A percentile compares a stretch with the other conserved stretches of the same genome.
These are phyloP conservation scores for Pristionchus fissidentatus DNA, from an alignment of 2,888 invertebrate genomes.

Conservation along the genomic window DNA sequence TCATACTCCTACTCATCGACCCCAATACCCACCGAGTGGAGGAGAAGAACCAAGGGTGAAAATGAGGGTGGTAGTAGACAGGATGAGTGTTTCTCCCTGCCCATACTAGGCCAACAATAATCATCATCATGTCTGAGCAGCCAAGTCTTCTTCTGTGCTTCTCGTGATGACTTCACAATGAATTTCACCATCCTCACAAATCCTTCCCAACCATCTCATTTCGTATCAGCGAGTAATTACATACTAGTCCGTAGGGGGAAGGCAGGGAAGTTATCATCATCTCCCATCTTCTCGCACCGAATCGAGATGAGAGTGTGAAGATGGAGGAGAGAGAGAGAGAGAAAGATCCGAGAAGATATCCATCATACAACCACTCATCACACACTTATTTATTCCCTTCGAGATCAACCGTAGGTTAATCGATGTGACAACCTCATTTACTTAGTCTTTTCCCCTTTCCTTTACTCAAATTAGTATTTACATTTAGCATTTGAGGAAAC, in stretches of 20 bases:
- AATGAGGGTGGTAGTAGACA: background rate
- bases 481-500: too few species aligned
- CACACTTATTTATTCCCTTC: background rate
- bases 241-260: background rate
- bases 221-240: background rate
- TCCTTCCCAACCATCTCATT: background rate
- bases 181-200: too few species aligned
- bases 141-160: too few species aligned
- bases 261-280: slow-evolving; percentile 3
- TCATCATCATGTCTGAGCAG: background rate
- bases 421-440: background rate
- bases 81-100: background rate
- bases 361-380: background rate
- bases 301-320: background rate
- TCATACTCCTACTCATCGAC: slow-evolving; percentile 26
- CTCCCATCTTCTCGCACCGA: slow-evolving; percentile 19
- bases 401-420: background rate
- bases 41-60: slow-evolving; percentile 5
- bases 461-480: too few species aligned
- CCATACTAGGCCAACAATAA: background rate
- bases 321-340: background rate
- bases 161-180: too few species aligned
- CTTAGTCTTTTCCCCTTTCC: background rate
- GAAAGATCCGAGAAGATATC: background rate
- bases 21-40: background rate